A percentile compares a stretch with the other conserved stretches of the same genome.
phyloP scores from a whole-genome alignment of 2,113 vertebrate genomes.

The Ursus arctos region DNA sequence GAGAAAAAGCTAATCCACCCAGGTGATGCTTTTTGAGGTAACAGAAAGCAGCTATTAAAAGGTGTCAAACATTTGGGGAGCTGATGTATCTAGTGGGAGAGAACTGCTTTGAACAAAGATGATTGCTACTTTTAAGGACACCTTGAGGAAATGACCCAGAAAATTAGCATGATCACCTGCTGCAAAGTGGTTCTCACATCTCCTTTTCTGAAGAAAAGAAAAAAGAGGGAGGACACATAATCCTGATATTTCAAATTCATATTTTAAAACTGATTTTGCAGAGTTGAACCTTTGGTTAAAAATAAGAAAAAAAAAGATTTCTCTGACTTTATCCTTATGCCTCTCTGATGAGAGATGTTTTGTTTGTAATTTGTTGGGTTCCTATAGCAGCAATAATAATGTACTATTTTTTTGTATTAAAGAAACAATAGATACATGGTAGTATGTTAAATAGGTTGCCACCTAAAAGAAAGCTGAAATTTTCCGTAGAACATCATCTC shows the following conservation, averaged over 20 bases:
- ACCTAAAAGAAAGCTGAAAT: neutral
- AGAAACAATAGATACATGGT: neutral
- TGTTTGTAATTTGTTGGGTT: neutral
- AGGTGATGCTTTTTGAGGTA: neutral
- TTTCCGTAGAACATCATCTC: neutral
- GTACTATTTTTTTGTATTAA: neutral
- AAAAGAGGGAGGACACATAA: neutral
- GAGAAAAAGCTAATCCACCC: neutral
- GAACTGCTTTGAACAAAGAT: neutral
- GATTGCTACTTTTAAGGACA: neutral
- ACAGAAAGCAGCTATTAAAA: slow-evolving; percentile 61
- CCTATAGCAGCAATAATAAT: neutral
- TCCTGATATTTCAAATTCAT: neutral
- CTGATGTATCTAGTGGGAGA: neutral
- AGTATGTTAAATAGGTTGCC: neutral
- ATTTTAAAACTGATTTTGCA: neutral
- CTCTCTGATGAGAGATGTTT: neutral
- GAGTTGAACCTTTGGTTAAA: neutral
- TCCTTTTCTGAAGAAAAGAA: slow-evolving; percentile 41
- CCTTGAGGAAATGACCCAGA: neutral
- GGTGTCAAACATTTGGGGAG: neutral
- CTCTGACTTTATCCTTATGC: neutral
- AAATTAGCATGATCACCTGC: neutral
- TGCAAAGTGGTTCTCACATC: neutral
- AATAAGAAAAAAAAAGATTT: neutral